These are phyloP conservation scores for Troides helena DNA, from an alignment of 2,888 invertebrate species.

Conservation along the genomic window DNA sequence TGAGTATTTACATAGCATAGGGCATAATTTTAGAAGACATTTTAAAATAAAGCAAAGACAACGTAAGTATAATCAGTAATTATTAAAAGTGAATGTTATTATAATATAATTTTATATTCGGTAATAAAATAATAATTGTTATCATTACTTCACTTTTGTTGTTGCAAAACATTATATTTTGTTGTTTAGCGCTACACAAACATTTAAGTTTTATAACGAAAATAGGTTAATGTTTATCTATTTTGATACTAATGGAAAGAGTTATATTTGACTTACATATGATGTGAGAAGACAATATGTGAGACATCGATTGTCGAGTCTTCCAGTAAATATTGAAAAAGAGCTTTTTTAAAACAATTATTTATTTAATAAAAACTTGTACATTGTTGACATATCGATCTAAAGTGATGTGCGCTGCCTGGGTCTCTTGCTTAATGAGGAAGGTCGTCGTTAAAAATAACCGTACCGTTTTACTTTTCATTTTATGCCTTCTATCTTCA, in stretches of 20 bases:
- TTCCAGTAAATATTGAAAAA: no score
- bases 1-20: no score
- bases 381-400: conserved; percentile 1
- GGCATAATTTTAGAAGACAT: no score
- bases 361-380: background rate
- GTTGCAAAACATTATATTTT: conserved; percentile 3
- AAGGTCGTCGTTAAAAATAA: conserved; percentile 42
- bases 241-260: no score
- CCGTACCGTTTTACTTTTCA: conserved; percentile 38
- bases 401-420: conserved; percentile 9
- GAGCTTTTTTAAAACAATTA: no score
- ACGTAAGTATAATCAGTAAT: background rate
- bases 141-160: conserved; percentile 1
- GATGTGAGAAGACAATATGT: no score
- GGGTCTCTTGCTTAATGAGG: conserved; percentile 16
- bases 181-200: background rate
- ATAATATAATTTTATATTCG: conserved; percentile 8
- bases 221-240: background rate
- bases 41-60: no score
- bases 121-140: conserved; percentile 1
- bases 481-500: conserved; percentile 36
- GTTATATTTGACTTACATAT: no score
- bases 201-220: background rate
- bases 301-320: no score
- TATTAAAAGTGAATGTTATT: conserved; percentile 1